Percentiles rank a stretch among this genome's conserved stretches.
These are phyloP conservation scores for Corvus cornix DNA, from an alignment of 2,113 vertebrate species.

Conservation along the genomic window DNA sequence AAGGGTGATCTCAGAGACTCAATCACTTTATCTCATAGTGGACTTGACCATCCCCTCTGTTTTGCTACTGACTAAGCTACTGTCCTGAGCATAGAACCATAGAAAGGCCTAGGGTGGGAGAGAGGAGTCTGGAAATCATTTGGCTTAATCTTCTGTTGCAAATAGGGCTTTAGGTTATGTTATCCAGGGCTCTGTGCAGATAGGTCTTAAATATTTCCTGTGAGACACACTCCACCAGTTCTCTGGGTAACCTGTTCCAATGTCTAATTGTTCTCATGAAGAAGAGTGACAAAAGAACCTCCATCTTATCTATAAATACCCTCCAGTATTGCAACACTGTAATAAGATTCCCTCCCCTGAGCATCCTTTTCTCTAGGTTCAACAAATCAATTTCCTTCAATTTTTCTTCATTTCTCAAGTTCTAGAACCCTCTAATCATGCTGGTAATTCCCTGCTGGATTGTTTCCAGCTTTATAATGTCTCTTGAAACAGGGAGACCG, in stretches of 20 bases:
- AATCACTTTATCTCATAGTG: neutral
- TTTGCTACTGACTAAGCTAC: neutral
- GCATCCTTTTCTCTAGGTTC: neutral
- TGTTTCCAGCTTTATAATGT: neutral
- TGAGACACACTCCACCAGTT: neutral
- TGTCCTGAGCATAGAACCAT: neutral
- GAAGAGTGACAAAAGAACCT: neutral
- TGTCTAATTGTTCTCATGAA: neutral
- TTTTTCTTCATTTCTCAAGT: neutral
- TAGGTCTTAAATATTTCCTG: neutral
- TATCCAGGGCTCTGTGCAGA: neutral
- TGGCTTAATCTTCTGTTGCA: neutral
- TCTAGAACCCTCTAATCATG: neutral
- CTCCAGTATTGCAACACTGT: neutral
- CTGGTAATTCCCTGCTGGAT: neutral
- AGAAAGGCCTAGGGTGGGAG: neutral
- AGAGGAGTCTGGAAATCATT: neutral
- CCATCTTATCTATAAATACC: neutral
- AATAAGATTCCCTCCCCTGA: neutral
- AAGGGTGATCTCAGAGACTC: neutral
- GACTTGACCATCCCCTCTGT: neutral
- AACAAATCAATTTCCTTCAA: neutral
- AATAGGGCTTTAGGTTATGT: neutral
- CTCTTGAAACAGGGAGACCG: neutral
- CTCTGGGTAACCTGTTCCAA: neutral